Evolutionary conservation across 2,113 vertebrate species (phyloP), one percentile per base, ranked within the genome.

Genomic region (Microcebus ravelobensis): DNA sequence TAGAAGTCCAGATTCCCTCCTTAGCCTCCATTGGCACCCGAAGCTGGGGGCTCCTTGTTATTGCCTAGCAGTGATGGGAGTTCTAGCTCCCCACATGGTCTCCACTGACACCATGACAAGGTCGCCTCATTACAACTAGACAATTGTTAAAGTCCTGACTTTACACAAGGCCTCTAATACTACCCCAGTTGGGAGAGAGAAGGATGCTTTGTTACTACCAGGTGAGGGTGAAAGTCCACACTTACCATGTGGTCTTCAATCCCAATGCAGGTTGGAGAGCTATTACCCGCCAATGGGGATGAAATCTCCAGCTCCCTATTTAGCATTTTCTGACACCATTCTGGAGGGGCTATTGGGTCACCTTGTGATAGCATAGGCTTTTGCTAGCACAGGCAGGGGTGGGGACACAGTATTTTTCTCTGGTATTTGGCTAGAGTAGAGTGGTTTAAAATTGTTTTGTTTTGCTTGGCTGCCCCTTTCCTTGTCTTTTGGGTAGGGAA

Each of bases 101-200:
- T 79, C 61, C 45, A 36, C 5, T 31, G 45, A 50, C 45, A 67
- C 14, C 6, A 50, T 10, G 23, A 31, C 25, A 34, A 29, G 34
- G 42, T 52, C 9, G 39, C 70, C 23, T 79, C 25, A 57, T 65
- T 50, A 36, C 8, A 23, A 36, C 21, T 52, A 15, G 42, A 14
- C 29, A 65, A 82, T 27, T 36, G 34, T 8, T 68, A 57, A 14
- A 67, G 59, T 25, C 42, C 34, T 52, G 45, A 76, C 18, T 31
- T 20, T 39, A 50, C 18, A 42, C 68, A 39, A 12, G 27, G 39
- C 12, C 57, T 77, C 59, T n/a, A 29, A 42, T 18, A 63, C 15
- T 17, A 15, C 6, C 42, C 39, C 6, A 7, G 21, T 3, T 17
- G 31, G 34, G 15, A 6, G 1, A 1, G 8, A 5, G 65, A 82